Percentiles rank a stretch among this genome's conserved stretches.
Conservation (phyloP, 2,113 vertebrate species). For the Coracopsis vasa region DNA sequence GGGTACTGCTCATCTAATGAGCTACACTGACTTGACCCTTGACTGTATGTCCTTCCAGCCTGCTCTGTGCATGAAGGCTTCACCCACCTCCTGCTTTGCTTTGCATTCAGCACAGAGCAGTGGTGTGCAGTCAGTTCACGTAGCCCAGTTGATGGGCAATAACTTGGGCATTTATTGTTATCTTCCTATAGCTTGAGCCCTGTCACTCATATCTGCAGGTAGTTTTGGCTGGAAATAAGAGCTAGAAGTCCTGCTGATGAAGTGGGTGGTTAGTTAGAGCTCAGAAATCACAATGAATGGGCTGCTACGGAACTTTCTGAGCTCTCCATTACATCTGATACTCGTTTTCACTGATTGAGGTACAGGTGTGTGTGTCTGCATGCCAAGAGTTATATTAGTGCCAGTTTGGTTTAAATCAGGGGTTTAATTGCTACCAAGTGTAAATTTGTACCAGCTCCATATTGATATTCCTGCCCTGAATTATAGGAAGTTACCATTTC, state of each 20-base stretch:
- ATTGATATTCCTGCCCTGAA: neutral
- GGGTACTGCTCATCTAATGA: neutral
- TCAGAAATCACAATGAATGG: fast-evolving
- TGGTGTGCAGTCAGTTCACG: neutral
- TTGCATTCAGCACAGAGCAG: neutral
- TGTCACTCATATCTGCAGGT: neutral
- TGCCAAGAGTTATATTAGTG: neutral
- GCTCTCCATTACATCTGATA: neutral
- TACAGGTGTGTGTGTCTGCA: neutral
- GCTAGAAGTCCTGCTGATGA: neutral
- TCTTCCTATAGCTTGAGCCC: neutral
- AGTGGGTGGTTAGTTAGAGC: neutral
- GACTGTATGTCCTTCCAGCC: neutral
- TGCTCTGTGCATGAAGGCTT: neutral
- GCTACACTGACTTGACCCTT: neutral
- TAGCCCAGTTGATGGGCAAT: neutral
- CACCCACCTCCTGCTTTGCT: neutral
- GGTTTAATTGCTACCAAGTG: neutral
- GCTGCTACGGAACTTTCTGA: neutral
- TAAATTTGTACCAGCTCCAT: neutral
- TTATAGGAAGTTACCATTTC: neutral
- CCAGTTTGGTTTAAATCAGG: neutral
- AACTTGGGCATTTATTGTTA: neutral
- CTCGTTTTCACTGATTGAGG: neutral
- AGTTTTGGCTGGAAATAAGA: neutral